Evolutionary conservation across 1,140 invertebrate genomes (phyloP), one percentile per base, ranked within the genome.

Genomic region (Lepidostoma basale): DNA sequence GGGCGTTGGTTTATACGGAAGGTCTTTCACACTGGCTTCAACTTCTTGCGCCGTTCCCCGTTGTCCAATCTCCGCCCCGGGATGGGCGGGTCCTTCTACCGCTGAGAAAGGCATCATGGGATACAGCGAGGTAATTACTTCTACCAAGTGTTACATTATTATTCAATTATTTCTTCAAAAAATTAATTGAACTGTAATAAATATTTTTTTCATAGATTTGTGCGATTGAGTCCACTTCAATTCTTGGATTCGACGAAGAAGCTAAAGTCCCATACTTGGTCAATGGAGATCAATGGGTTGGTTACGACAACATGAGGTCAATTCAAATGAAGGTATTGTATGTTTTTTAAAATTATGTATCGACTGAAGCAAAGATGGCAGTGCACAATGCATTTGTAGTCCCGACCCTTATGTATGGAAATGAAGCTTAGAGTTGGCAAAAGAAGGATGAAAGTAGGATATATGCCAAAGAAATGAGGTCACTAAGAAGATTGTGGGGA

Each of bases 1-100:
- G 1, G 92, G 92, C 0, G 76, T 92, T 49, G 86, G 88, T 3
- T 80, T 88, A 0, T 93, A 92, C 70, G 92, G 90, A 0, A 84
- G 86, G 40, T 84, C 86, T 1, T 93, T 88, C 68, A 88, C 83
- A 0, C 76, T 94, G 6, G 40, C 67, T 10, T 75, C 86, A 64
- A 16, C 74, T 0, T 67, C 68, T 1, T 71, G 81, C 5, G 76
- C 82, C n/a, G 79, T 72, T 3, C 49, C 78, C 0, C 82, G 85
- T 12, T 85, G 88, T 0, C 77, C 85, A 1, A 79, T 85, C 2
- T 77, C 60, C 3, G 85, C 86, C 1, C 77, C 85, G 1, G 89
- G 89, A 9, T 73, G 76, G 3, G 80, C 86, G 4, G 94, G 94
- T 3, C 86, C 85, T 1, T 92, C 89, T 70, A 94, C 92, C 0